Percentiles rank a stretch among this genome's conserved stretches.
phyloP scores from a whole-genome alignment of 2,797 vertebrate genomes.

The Rhyacichthys aspro region DNA sequence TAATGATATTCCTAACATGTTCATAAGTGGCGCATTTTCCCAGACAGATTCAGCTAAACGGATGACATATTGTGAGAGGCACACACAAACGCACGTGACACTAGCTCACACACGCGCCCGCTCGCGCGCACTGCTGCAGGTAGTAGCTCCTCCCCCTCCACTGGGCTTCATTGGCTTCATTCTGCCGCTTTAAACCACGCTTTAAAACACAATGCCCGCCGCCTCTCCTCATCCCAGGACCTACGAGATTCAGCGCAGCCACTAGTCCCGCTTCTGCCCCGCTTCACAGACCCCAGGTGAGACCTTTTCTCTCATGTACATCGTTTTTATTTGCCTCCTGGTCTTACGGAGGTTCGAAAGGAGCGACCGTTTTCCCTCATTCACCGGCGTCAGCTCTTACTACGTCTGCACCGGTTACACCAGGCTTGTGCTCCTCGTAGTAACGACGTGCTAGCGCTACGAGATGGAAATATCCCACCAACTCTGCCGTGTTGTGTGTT shows the following conservation, averaged over 20 bases:
- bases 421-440: constrained; percentile 1
- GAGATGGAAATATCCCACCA: not conserved
- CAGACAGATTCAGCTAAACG: not conserved
- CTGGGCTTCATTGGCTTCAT: constrained; percentile 8
- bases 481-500: not conserved
- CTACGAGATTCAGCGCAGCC: not conserved
- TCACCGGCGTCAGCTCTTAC: constrained; percentile 44
- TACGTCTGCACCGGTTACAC: constrained; percentile 33
- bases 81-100: constrained; percentile 1
- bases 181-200: constrained; percentile 36
- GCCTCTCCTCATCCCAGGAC: constrained; percentile 14
- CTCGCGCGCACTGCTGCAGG: constrained; percentile 58
- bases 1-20: not conserved
- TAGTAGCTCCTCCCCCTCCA: constrained; percentile 60
- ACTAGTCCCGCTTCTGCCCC: not conserved
- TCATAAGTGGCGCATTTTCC: constrained; percentile 1
- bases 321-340: not conserved
- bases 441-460: not conserved
- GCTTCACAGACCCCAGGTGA: constrained; percentile 49
- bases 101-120: constrained; percentile 9
- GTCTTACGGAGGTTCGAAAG: constrained; percentile 9
- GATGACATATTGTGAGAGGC: constrained; percentile 21
- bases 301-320: not conserved
- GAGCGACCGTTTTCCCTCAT: constrained; percentile 39
- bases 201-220: constrained; percentile 41